Evolutionary conservation across 2,888 invertebrate species (phyloP), one percentile per base, ranked within the genome.

Genomic region (Sabatieria punctata): DNA sequence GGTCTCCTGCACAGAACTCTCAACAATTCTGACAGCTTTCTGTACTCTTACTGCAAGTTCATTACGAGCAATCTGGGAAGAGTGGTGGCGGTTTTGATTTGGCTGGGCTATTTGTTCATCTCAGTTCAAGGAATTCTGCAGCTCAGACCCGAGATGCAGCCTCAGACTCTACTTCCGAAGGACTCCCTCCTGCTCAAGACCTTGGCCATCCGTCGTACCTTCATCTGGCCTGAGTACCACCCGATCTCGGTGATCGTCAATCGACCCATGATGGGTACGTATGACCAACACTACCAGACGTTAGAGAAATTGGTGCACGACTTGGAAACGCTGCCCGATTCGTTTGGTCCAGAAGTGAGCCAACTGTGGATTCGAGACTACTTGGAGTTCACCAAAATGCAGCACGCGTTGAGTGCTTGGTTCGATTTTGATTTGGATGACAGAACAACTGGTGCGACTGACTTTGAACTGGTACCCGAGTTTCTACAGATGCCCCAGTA

Each of bases 201-300:
- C 11, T n/a, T 41, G n/a, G 25, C 24, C 18, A 4, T 41, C 3
- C 4, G 41, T n/a, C 41, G 26, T 18, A 18, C 24, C 2, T 25
- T 21, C 26, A 4, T 41, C 3, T 41, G 41, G 41, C 24, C 24
- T 11, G 41, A 41, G 26, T 41, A 25, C 18, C 26, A 25, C 3
- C 41, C 41, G 11, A 26, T 41, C 18, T 4, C n/a, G 25, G 41
- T 41, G 39, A 39, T 39, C 39, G 39, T 39, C 22, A 21, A 4
- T 4, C 21, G 24, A 39, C 19, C 4, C 4, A 11, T 39, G 11
- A n/a, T 23, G 13, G 21, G 21, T 39, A n/a, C 6, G 37, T 18
- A 37, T 37, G 6, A 39, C 8, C 4, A 22, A 22, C 18, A 41
- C 8, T 26, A 25, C 4, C 11, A 18, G 2, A 11, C 4, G 2